Evolutionary conservation across 2,113 vertebrate genomes (phyloP).

Genomic region (Orthonyx spaldingii): DNA sequence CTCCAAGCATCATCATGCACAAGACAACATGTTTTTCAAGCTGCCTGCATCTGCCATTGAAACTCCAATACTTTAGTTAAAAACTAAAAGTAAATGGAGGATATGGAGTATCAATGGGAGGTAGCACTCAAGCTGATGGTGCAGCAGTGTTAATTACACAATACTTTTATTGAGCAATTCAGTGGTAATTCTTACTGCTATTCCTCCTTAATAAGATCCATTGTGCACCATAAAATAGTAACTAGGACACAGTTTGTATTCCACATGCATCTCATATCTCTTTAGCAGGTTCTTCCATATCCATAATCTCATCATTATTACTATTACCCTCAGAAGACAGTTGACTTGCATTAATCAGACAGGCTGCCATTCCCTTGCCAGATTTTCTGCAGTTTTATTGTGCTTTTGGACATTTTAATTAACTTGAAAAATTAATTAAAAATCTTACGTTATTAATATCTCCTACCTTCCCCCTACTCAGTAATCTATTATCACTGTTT

Average conservation of each 20-base stretch:
- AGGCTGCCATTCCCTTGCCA: constrained; percentile 78
- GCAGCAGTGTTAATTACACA: constrained; percentile 77
- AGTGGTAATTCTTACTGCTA: constrained; percentile 75
- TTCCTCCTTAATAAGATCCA: constrained; percentile 82
- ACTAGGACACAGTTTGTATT: constrained; percentile 79
- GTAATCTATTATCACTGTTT: constrained; percentile 69
- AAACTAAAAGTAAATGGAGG: constrained; percentile 67
- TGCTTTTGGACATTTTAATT: constrained; percentile 85
- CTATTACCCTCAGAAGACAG: constrained; percentile 79
- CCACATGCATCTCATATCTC: constrained; percentile 74
- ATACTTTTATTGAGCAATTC: constrained; percentile 80
- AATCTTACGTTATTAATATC: constrained; percentile 77
- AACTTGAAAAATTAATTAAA: constrained; percentile 84
- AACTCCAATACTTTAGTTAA: constrained; percentile 61
- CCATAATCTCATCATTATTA: constrained; percentile 82
- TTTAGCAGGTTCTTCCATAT: constrained; percentile 78
- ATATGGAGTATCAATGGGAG: constrained; percentile 71
- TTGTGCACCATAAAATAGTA: constrained; percentile 80
- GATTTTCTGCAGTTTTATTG: constrained; percentile 80
- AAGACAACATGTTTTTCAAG: constrained; percentile 24
- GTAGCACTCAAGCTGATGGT: constrained; percentile 71
- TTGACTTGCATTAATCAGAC: constrained; percentile 81
- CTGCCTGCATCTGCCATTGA: constrained; percentile 19
- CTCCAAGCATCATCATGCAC: neutral
- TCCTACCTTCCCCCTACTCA: constrained; percentile 35